Evolutionary conservation across 2,797 vertebrate species (phyloP).

Genomic region (Ciconia nigra): DNA sequence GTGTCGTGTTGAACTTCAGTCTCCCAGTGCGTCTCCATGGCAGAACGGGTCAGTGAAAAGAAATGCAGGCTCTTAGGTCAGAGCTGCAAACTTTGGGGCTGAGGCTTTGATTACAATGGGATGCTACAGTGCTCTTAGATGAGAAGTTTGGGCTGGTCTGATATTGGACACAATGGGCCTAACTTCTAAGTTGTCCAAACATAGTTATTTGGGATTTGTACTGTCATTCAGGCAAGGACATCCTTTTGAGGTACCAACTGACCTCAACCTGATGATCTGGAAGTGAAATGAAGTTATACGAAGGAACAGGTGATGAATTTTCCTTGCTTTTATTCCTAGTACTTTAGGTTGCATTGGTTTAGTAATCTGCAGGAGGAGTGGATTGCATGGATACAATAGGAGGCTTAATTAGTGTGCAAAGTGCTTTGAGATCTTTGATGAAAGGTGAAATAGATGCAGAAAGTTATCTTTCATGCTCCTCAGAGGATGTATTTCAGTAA

Average conservation of each 20-base stretch:
- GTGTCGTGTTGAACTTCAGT: neutral
- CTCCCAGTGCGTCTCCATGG: neutral
- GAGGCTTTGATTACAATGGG: neutral
- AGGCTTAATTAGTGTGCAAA: constrained; percentile 43
- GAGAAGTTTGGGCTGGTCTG: neutral
- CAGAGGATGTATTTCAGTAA: constrained; percentile 6
- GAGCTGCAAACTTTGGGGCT: neutral
- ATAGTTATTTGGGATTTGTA: neutral
- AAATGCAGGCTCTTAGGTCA: neutral
- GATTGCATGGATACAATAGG: neutral
- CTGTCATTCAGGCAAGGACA: neutral
- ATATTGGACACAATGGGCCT: neutral
- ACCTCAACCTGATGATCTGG: neutral
- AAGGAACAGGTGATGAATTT: neutral
- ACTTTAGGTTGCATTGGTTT: neutral
- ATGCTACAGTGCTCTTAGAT: neutral
- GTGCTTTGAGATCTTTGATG: constrained; percentile 23
- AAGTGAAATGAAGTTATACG: neutral
- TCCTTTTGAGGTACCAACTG: neutral
- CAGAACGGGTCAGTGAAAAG: neutral
- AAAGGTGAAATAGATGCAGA: constrained; percentile 30
- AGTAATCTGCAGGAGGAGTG: neutral
- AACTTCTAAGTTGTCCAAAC: neutral
- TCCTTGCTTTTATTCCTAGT: neutral
- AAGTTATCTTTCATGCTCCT: constrained; percentile 4